Evolutionary conservation across 2,888 invertebrate species (phyloP), one percentile per base, ranked within the genome.

Genomic region (Emesis russula): DNA sequence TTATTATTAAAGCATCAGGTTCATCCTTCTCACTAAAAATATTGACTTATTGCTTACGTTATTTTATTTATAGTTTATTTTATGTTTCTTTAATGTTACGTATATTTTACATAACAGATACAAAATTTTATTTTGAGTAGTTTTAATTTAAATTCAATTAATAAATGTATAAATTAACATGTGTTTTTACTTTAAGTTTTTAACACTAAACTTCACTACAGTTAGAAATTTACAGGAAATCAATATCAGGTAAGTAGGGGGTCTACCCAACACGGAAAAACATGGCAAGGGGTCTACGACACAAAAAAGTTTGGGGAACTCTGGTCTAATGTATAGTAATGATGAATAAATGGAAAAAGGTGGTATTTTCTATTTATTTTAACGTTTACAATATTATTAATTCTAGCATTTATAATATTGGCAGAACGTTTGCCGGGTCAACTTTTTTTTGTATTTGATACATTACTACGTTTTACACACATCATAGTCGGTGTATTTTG

Each of bases 1-100:
- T 93, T 93, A 75, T 86, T 94, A 84, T 87, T 83, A 93, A 89
- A 83, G 78, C 92, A 93, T 87, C 92, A 92, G 81, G 90, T 89
- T 90, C 93, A 92, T 86, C 92, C 93, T 75, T 92, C 87, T 78
- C 89, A 92, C 83, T 91, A 90, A 92, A 92, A 89, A 70, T 76
- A 76, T 76, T 76, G 76, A 76, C 31, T 76, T 38, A 74, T 74
- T 44, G 74, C 74, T 74, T 74, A 74, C 38, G 74, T 74, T 74
- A 74, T 74, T 74, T 74, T 41, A 74, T 74, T 74, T 74, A 74
- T 74, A 74, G 74, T 74, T 74, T 74, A 74, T 74, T 31, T 70
- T 36, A 36, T 36, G 36, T 36, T 36, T 36, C 3, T 36, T 36
- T 36, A 36, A 36, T 36, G 36, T 6, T 36, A 36, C 36, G 6